Percentiles rank a stretch among this genome's conserved stretches.
These are phyloP conservation scores for Macheiramphus alcinus DNA, from an alignment of 2,113 vertebrate species.

Conservation along the genomic window DNA sequence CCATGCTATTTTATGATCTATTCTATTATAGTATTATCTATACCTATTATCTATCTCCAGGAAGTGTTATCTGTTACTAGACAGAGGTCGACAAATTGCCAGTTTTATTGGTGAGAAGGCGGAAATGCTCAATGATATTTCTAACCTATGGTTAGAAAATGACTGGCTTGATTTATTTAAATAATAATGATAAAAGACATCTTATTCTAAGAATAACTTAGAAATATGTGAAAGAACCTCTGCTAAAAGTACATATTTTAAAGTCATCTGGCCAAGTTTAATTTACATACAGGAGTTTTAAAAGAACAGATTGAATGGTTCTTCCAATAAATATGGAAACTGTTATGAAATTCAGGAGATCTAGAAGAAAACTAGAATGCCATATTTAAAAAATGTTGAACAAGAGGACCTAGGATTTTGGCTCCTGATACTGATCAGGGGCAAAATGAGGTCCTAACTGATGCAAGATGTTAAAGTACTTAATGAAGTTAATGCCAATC, in stretches of 20 bases:
- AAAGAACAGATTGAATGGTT: background rate
- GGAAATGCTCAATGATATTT: background rate
- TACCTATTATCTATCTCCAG: background rate
- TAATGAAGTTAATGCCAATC: background rate
- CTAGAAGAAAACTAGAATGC: background rate
- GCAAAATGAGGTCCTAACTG: background rate
- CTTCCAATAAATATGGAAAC: background rate
- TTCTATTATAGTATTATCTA: background rate
- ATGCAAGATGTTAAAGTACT: background rate
- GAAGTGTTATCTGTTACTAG: background rate
- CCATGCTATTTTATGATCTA: background rate
- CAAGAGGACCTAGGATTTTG: background rate
- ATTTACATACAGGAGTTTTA: background rate
- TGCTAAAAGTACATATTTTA: background rate
- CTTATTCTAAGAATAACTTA: background rate
- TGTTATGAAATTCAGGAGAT: background rate
- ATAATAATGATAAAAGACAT: background rate
- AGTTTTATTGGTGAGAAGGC: background rate
- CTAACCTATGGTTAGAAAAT: background rate
- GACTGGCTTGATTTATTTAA: background rate
- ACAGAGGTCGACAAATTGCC: background rate
- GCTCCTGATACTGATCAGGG: background rate
- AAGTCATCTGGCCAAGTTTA: background rate
- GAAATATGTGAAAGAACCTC: background rate
- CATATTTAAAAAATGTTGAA: background rate